Percentiles rank a stretch among this genome's conserved stretches.
phyloP scores from a whole-genome alignment of 64 coral and sea anemone species.

The Anthopleura sola region DNA sequence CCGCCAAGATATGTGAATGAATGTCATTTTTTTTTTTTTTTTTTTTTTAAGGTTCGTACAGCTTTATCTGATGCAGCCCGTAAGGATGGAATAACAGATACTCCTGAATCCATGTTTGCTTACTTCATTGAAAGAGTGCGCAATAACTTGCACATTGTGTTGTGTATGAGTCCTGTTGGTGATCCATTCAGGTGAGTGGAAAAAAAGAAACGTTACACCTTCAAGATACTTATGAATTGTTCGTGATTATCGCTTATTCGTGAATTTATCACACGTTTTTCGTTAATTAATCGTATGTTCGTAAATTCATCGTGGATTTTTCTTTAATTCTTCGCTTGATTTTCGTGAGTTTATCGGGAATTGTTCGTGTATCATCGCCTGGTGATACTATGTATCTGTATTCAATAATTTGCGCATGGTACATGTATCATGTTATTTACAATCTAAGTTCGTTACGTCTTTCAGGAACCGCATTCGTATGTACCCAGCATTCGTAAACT shows the following conservation, averaged over 20 bases:
- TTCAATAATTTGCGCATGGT: neutral
- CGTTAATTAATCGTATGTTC: neutral
- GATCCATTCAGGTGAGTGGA: conserved; percentile 83
- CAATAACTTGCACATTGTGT: conserved; percentile 91
- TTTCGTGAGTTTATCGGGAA: neutral
- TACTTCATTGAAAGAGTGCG: conserved; percentile 96
- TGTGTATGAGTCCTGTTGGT: conserved; percentile 99
- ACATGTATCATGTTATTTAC: too few species aligned
- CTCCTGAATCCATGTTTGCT: conserved; percentile 83
- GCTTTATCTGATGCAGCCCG: conserved; percentile 72
- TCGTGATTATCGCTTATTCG: neutral
- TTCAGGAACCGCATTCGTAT: conserved; percentile 84
- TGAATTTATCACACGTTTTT: neutral
- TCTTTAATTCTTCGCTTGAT: neutral
- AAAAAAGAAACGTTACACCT: conserved; percentile 22
- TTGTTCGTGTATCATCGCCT: neutral
- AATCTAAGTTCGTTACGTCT: too few species aligned
- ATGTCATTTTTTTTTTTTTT: neutral
- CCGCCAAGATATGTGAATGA: neutral
- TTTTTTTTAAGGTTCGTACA: conserved; percentile 84
- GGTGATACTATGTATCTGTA: neutral
- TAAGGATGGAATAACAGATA: conserved; percentile 87
- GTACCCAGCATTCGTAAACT: conserved; percentile 99
- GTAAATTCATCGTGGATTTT: neutral
- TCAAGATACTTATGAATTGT: conserved; percentile 71